Evolutionary conservation across 2,888 invertebrate genomes (phyloP).

Genomic region (Brenthis daphne): DNA sequence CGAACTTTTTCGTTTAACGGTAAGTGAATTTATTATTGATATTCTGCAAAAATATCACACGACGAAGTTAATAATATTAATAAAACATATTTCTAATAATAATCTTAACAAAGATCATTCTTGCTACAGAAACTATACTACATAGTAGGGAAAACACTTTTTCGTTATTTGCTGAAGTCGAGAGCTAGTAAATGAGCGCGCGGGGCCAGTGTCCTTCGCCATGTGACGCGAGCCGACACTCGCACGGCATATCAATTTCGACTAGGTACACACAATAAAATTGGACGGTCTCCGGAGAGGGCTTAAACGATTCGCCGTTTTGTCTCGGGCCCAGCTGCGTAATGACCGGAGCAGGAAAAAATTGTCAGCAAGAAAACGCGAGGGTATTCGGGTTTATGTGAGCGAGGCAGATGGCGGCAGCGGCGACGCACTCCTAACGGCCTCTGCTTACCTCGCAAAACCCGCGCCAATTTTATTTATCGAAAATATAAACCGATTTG

Average conservation of each 20-base stretch:
- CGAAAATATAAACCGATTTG: conserved; percentile 83
- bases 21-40: too few relatives aligned
- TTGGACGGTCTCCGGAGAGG: conserved; percentile 81
- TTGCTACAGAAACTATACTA: background rate
- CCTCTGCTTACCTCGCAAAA: conserved; percentile 82
- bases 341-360: conserved; percentile 81
- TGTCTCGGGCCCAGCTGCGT: conserved; percentile 82
- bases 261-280: conserved; percentile 80
- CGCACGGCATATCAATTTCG: conserved; percentile 80
- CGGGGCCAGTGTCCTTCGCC: conserved; percentile 43
- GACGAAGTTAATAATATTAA: too few relatives aligned
- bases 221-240: conserved; percentile 51
- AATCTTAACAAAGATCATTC: background rate
- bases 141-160: background rate
- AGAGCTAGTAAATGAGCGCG: conserved; percentile 57
- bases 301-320: conserved; percentile 83
- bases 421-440: conserved; percentile 78
- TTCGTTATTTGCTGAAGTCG: conserved; percentile 43
- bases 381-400: conserved; percentile 81
- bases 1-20: too few relatives aligned
- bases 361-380: conserved; percentile 82
- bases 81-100: background rate
- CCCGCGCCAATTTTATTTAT: conserved; percentile 83
- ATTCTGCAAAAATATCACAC: too few relatives aligned
- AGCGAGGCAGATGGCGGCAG: conserved; percentile 59